Base-by-base conservation (phyloP, 2,888 invertebrate species). In the Ametastegia equiseti region DNA sequence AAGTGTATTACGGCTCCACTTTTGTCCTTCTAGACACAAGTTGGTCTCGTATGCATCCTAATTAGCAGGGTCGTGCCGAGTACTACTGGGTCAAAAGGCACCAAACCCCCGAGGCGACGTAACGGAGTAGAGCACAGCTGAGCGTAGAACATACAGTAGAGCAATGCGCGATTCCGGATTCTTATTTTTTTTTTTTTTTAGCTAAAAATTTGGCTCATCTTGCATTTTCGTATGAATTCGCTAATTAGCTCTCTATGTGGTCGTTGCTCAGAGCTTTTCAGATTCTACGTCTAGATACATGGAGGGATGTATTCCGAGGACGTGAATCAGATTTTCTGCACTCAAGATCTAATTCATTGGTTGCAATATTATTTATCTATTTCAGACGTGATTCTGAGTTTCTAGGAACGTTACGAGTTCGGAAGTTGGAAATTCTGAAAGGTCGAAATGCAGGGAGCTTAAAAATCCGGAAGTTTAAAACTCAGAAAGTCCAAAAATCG, bases 21-120 rank as follows among this genome's bases (percentile, higher is more conserved):
- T 71, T 71, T 71, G 36, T 71, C 45, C 71, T 67, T 36, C 27
- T 71, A 71, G 71, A 71, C 71, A 36, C 47, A 71, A 71, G 47
- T 71, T 71, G 15, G 45, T 45, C 27, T 71, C 45, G 45, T 45
- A 60, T 71, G 71, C 45, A 45, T 71, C 45, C 71, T 71, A 71
- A 71, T 71, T 71, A 71, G 65, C 39, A 39, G 65, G 39, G 39
- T 39, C 39, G 36, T 67, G 65, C 65, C 23, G 60, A 60, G 60
- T 60, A 5, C n/a, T n/a, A n/a, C 30, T 60, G 30, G 60, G 60
- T 60, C 60, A 60, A 60, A 60, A 60, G 60, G 60, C 30, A 54
- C 9, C 30, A 15, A 42, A 13, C 30, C 60, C 60, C 30, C 60
- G 4, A 15, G 60, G 60, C 60, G 60, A 15, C 9, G 13, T 30